A percentile compares a stretch with the other conserved stretches of the same genome.
Conservation (phyloP, 92 coral and sea anemone genomes). For the Heliopora coerulea region DNA sequence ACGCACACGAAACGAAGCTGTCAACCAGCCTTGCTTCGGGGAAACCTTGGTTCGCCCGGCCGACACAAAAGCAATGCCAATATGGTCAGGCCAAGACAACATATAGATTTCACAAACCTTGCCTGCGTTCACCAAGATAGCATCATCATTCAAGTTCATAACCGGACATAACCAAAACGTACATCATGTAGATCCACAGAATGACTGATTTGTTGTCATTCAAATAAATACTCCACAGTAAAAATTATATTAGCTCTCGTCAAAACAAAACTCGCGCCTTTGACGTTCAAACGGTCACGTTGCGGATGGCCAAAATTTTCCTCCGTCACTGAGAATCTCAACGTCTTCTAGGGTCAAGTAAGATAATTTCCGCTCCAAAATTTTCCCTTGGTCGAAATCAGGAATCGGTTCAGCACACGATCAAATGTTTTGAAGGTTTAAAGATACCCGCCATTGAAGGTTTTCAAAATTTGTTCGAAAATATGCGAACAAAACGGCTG, state of each 20-base stretch:
- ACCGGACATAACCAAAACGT: background rate
- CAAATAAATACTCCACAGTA: conserved; percentile 36
- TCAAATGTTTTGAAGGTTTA: conserved; percentile 64
- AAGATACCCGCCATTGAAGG: conserved; percentile 90
- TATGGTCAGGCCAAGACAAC: conserved; percentile 22
- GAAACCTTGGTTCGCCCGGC: background rate
- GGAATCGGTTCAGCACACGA: conserved; percentile 53
- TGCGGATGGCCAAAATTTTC: conserved; percentile 86
- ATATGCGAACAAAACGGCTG: conserved; percentile 95
- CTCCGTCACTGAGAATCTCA: conserved; percentile 91
- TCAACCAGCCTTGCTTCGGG: background rate
- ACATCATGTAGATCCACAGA: conserved; percentile 21
- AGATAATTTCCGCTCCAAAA: conserved; percentile 71
- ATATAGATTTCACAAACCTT: conserved; percentile 21
- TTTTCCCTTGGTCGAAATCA: conserved; percentile 62
- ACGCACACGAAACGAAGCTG: background rate
- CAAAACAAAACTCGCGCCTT: conserved; percentile 93
- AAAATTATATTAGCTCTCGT: conserved; percentile 60
- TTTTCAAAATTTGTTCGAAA: conserved; percentile 99
- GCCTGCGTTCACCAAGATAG: background rate
- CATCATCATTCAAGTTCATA: background rate
- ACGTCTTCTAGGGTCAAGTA: conserved; percentile 73
- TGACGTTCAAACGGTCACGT: conserved; percentile 78
- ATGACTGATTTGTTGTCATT: conserved; percentile 19
- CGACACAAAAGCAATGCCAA: conserved; percentile 14